Evolutionary conservation across 2,888 invertebrate species (phyloP).

Genomic region (Sphinx pinastri): DNA sequence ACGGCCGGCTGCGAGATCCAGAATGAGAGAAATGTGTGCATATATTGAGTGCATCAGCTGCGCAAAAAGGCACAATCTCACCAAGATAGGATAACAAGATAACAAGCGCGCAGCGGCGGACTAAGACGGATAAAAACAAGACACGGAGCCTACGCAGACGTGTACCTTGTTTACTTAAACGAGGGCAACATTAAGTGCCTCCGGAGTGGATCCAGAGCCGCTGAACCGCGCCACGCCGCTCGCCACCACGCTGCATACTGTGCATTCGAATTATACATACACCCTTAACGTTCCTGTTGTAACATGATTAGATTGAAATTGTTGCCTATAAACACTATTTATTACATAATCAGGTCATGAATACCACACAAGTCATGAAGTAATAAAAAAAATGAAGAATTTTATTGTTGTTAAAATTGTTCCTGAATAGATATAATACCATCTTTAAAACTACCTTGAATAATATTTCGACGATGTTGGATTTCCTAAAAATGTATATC

Average conservation of each 20-base stretch:
- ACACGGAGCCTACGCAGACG: slow-evolving; percentile 71
- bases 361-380: neutral
- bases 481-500: too few relatives aligned
- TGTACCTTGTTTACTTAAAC: slow-evolving; percentile 82
- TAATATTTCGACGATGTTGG: too few relatives aligned
- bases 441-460: too few relatives aligned
- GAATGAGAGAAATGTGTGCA: slow-evolving; percentile 61
- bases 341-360: neutral
- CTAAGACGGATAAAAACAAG: slow-evolving; percentile 80
- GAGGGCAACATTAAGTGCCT: slow-evolving; percentile 56
- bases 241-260: neutral
- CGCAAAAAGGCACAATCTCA: slow-evolving; percentile 79
- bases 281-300: neutral
- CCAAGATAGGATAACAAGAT: slow-evolving; percentile 83
- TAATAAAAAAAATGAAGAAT: too few relatives aligned
- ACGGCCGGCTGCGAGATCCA: slow-evolving; percentile 42
- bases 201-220: slow-evolving; percentile 45
- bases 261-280: slow-evolving; percentile 19
- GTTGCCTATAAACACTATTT: neutral
- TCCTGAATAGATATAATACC: too few relatives aligned
- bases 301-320: slow-evolving; percentile 5
- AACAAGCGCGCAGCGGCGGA: slow-evolving; percentile 77
- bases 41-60: slow-evolving; percentile 64
- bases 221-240: neutral
- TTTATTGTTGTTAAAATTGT: too few relatives aligned